Evolutionary conservation across 2,113 vertebrate species (phyloP).

Genomic region (Charadrius vociferus): DNA sequence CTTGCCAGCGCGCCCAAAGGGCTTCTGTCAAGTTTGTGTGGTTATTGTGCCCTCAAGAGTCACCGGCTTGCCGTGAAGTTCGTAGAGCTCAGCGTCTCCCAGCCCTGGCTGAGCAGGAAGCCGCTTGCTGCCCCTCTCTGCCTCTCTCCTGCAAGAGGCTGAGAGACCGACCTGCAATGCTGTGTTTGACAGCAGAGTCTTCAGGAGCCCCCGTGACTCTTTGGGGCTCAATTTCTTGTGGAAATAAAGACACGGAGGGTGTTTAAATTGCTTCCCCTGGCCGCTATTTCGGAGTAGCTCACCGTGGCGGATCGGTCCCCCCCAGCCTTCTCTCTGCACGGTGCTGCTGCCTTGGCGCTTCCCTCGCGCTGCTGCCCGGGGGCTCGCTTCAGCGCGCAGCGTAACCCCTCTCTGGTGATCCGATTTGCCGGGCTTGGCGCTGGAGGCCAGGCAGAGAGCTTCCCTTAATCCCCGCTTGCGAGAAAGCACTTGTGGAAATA

Average conservation of each 20-base stretch:
- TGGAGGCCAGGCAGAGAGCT: background rate
- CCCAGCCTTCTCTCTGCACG: accelerated
- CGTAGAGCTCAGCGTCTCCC: background rate
- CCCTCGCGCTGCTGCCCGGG: background rate
- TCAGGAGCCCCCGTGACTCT: background rate
- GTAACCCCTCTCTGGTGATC: background rate
- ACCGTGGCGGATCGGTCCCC: background rate
- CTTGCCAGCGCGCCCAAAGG: background rate
- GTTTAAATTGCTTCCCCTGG: background rate
- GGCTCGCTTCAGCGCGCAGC: accelerated
- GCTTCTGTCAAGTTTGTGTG: background rate
- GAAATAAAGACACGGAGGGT: background rate
- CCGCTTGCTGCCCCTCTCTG: background rate
- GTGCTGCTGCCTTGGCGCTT: background rate
- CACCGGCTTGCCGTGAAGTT: accelerated
- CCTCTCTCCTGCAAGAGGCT: accelerated
- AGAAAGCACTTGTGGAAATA: background rate
- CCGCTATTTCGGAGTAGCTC: background rate
- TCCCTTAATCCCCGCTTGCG: background rate
- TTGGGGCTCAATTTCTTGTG: background rate
- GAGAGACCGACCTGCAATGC: accelerated
- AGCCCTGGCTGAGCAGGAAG: too few species aligned
- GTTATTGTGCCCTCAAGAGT: background rate
- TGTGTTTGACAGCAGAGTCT: background rate
- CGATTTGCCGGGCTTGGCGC: background rate